A percentile compares a stretch with the other conserved stretches of the same genome.
Conservation (phyloP, 2,113 vertebrate species). For the Gambusia holbrooki region DNA sequence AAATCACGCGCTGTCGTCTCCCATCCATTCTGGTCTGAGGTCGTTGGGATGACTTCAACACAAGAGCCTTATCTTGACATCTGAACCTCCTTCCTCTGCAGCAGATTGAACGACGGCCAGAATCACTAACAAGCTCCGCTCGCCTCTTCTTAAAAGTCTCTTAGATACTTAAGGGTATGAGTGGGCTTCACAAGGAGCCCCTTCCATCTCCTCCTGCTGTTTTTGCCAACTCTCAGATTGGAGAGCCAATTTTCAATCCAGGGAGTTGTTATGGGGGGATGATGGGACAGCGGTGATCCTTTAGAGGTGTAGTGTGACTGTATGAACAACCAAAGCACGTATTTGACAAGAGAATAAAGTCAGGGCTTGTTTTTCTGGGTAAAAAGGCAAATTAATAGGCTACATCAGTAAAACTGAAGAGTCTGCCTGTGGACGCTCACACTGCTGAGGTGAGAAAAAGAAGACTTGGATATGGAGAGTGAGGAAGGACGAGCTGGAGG, state of each 20-base stretch:
- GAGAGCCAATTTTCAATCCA: conserved; percentile 52
- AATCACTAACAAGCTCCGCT: conserved; percentile 42
- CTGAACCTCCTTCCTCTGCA: conserved; percentile 24
- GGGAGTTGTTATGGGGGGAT: conserved; percentile 13
- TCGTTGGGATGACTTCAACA: conserved; percentile 22
- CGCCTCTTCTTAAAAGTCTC: conserved; percentile 42
- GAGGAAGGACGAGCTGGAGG: conserved; percentile 19
- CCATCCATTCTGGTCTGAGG: conserved; percentile 20
- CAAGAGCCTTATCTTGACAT: conserved; percentile 31
- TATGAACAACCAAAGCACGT: conserved; percentile 16
- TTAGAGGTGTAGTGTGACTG: conserved; percentile 31
- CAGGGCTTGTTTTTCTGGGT: neutral
- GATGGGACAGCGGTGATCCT: neutral
- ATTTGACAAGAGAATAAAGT: neutral
- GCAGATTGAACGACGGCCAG: conserved; percentile 31
- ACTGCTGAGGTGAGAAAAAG: conserved; percentile 8
- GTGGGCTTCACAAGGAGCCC: conserved; percentile 47
- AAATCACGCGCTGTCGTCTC: conserved; percentile 32
- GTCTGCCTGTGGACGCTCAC: neutral
- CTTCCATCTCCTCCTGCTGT: conserved; percentile 18
- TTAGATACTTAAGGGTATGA: conserved; percentile 56
- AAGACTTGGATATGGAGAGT: conserved; percentile 19
- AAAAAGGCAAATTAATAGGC: conserved; percentile 6
- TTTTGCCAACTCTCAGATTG: conserved; percentile 44
- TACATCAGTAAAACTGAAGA: conserved; percentile 15